Evolutionary conservation across 1,140 invertebrate genomes (phyloP), one percentile per base, ranked within the genome.

Genomic region (Drosophila obscura): DNA sequence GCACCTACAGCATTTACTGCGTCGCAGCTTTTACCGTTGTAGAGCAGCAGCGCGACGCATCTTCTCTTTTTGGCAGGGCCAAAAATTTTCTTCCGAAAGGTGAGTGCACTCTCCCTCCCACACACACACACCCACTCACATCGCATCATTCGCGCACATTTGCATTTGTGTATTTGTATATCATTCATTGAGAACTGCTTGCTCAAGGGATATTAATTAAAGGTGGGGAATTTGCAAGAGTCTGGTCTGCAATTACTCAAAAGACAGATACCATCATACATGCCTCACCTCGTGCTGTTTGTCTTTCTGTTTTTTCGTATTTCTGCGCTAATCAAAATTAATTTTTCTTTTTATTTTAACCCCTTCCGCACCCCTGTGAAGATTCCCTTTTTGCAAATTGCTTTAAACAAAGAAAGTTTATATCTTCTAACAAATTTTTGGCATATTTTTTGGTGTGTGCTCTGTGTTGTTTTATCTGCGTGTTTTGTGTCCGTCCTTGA

Each of bases 371-470:
- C 35, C 35, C 35, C 35, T 1, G 11, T 13, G 35, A 13, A 39
- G 35, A 39, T 39, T 39, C 11, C 35, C 35, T 39, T 39, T 64
- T 50, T 41, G 35, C 24, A n/a, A 63, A 59, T 50, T 39, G 35
- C 35, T 51, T 65, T n/a, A 60, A 78, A 85, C 77, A 85, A 87
- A 87, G 81, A 84, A 80, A 73, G 53, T 85, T 87, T 87, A 68
- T 83, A 84, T 68, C 64, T 56, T 71, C 45, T 49, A 50, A 75
- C 50, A 45, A 50, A 51, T 62, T 61, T 58, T 9, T 28, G 61
- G 45, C 46, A 45, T 66, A 43, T 58, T 31, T 52, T 51, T 57
- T 45, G 56, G n/a, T 35, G 11, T 39, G 35, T 39, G 11, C 35
- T 13, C 3, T 13, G 4, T 46, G 35, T 61, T 57, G 16, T 35